Evolutionary conservation across 2,888 invertebrate species (phyloP), one percentile per base, ranked within the genome.

Genomic region (Auanema freiburgensis): DNA sequence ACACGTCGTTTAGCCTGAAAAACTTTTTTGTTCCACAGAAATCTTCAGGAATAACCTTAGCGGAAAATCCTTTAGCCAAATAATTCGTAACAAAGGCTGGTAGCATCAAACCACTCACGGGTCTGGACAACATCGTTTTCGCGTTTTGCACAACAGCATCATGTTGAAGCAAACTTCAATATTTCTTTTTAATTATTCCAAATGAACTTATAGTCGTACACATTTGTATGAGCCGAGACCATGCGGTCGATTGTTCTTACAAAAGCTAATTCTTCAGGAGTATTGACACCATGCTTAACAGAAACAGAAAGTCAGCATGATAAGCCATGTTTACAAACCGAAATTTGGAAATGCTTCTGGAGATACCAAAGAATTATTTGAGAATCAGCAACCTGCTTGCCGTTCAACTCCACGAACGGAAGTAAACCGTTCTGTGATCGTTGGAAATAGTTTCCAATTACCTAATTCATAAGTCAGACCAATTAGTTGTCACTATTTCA

Each of bases 191-290:
- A 49, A 57, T 16, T 21, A 18, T 21, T 8, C 8, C 41, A 33
- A 40, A 10, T 18, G 8, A 41, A 55, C 14, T 33, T 3, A 33
- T 5, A 33, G 33, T 33, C 68, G 59, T 25, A 76, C 93, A 93
- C 94, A 68, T 91, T 90, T 42, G 94, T 89, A 85, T 93, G 92
- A 85, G 94, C 92, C 86, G 95, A 93, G 80, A 94, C 89, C 93
- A 95, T 94, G 71, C 92, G 91, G 83, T 91, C 91, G 88, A 92
- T 91, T 64, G 94, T 93, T 86, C 95, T 91, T 21, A 93, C 90
- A 66, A 92, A 88, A 84, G 91, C 92, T 73, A 90, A 90, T 85
- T 95, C 93, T 83, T 92, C 91, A 73, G 90, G 87, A 66, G 90
- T 90, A 74, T 95, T 88, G 40, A 88, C 90, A 10, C 90, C 89